Base-by-base conservation (phyloP, 2,797 vertebrate genomes). In the Florisuga fusca region DNA sequence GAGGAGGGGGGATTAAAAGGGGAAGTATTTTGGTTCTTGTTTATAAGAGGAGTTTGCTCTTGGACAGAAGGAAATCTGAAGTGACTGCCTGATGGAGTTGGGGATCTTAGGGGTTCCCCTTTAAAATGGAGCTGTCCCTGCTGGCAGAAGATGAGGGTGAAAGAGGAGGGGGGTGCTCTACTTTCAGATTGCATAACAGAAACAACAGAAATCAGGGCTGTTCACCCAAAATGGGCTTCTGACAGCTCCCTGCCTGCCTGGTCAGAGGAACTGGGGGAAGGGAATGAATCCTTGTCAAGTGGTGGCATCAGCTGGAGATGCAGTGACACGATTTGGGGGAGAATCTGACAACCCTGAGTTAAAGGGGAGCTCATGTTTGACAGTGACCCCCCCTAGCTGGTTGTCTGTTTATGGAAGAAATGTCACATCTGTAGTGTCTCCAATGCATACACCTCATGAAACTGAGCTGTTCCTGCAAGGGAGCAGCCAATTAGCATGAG, bases 401-500 rank as follows among this genome's bases (percentile, higher is more conserved):
- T 89, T 91, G 71, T 57, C 50, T 57, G n/a, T 79, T 82, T 26
- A 33, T 76, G 72, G 62, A 29, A 71, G 86, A 93, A 81, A 94
- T 87, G 91, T 88, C 93, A 90, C 87, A 79, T 96, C 91, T 95
- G 83, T 62, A 94, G 19, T 45, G 87, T 8, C 63, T 95, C 90
- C 86, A 27, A 63, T 38, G 62, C 94, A 57, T 82, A 23, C 1
- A 58, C 77, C 66, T 92, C 66, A 12, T 78, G 87, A 54, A 90
- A 76, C 77, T 89, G 87, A 93, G 76, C 74, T 73, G 34, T 48
- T 92, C 85, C 86, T 92, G 89, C 77, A n/a, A 76, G 77, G 92
- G 90, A 90, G 68, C 87, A 88, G 58, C 90, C 94, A 86, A 89
- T 95, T 97, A 96, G 46, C 79, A 62, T 64, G 86, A 90, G 63